Evolutionary conservation across 2,113 vertebrate genomes (phyloP).

Genomic region (Dermatemys mawii): DNA sequence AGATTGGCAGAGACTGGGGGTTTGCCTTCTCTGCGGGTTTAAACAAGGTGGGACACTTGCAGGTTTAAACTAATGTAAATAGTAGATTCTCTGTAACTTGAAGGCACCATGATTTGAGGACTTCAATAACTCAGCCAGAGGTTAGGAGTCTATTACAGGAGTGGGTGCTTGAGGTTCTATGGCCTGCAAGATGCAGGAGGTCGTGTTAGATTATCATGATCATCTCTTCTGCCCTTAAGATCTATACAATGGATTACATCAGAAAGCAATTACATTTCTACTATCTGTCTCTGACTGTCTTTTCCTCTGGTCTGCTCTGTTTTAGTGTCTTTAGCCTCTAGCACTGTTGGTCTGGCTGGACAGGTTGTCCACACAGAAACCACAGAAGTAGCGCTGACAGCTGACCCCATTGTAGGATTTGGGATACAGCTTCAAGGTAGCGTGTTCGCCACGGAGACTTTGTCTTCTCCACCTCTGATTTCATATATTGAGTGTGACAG

Average conservation of each 20-base stretch:
- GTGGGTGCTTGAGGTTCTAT: background rate
- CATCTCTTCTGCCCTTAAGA: background rate
- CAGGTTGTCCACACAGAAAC: constrained; percentile 99
- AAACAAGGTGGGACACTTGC: no score
- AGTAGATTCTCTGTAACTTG: background rate
- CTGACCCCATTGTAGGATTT: constrained; percentile 93
- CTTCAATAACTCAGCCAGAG: background rate
- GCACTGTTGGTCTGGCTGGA: constrained; percentile 94
- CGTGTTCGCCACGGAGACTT: constrained; percentile 95
- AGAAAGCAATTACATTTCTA: background rate
- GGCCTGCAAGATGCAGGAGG: background rate
- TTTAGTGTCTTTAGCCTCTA: constrained; percentile 96
- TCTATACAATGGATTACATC: background rate
- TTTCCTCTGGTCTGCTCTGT: constrained; percentile 49
- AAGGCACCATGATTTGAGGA: background rate
- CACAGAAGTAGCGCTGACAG: constrained; percentile 91
- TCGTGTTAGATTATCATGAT: background rate
- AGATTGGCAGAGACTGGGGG: background rate
- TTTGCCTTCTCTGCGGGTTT: no score
- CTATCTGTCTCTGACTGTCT: constrained; percentile 20
- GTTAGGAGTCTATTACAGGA: background rate
- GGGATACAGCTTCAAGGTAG: constrained; percentile 98
- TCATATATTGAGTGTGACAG: constrained; percentile 98
- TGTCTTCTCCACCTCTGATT: constrained; percentile 97
- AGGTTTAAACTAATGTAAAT: background rate